Percentiles rank a stretch among this genome's conserved stretches.
Conservation (phyloP, 2,113 vertebrate genomes). For the Cinclus cinclus region DNA sequence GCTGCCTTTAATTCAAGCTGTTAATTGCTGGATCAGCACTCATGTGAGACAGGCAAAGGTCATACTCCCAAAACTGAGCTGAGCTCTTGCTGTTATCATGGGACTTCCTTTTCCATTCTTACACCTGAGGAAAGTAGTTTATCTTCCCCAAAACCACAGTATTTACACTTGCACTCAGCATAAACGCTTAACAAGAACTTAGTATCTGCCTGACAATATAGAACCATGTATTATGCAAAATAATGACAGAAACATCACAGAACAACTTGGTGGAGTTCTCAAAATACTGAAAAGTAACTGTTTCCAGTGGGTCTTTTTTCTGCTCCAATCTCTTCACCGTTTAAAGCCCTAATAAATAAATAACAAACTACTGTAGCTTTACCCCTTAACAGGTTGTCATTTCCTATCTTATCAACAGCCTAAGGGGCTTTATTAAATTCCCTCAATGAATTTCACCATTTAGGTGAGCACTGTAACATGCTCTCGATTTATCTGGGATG, state of each 20-base stretch:
- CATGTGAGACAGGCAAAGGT: background rate
- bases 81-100: background rate
- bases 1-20: background rate
- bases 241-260: background rate
- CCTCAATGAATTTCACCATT: background rate
- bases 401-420: background rate
- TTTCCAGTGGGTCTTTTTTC: background rate
- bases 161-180: background rate
- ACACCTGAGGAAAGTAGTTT: background rate
- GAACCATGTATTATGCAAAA: background rate
- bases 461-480: background rate
- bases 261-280: background rate
- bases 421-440: slow-evolving; percentile 5
- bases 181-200: background rate
- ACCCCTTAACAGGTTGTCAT: background rate
- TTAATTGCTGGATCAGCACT: background rate
- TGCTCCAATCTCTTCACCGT: background rate
- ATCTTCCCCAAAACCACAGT: background rate
- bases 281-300: background rate
- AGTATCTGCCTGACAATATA: background rate
- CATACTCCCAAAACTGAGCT: background rate
- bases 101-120: background rate
- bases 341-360: slow-evolving; percentile 4
- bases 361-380: background rate
- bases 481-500: background rate